Conservation (phyloP, 2,113 vertebrate genomes). For the Thalassarche chlororhynchos region DNA sequence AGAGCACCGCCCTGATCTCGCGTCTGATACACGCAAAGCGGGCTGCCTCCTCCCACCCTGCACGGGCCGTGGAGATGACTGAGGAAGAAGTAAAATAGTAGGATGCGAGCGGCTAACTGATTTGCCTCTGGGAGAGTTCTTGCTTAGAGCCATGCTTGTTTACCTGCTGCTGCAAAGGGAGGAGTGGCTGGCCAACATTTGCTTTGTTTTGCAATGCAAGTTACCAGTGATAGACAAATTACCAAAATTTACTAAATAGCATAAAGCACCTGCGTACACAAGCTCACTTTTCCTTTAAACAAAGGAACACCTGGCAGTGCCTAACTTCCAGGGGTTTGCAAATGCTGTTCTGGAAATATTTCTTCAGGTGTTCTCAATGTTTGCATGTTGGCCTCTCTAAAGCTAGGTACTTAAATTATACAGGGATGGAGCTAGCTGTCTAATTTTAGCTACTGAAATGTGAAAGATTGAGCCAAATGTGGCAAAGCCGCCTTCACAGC, state of each 20-base stretch:
- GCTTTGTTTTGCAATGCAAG: not conserved
- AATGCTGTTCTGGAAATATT: not conserved
- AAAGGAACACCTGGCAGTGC: not conserved
- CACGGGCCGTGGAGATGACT: not conserved
- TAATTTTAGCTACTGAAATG: not conserved
- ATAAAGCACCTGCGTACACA: not conserved
- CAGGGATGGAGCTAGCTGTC: not conserved
- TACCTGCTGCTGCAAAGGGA: not conserved
- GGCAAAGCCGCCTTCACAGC: not conserved
- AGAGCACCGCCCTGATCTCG: not conserved
- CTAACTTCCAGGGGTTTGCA: not conserved
- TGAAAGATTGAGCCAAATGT: not conserved
- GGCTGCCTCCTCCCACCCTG: not conserved
- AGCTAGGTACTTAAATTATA: not conserved
- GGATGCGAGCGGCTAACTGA: accelerated
- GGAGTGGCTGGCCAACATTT: not conserved
- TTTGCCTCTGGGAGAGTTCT: not conserved
- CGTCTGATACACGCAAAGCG: accelerated
- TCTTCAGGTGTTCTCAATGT: not conserved
- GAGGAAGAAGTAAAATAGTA: not conserved
- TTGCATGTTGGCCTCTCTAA: not conserved
- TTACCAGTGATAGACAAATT: not conserved
- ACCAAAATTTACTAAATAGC: not conserved
- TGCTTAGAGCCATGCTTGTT: accelerated
- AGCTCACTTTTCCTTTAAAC: not conserved